These are phyloP conservation scores for Enoplosus armatus DNA, from an alignment of 2,797 vertebrate species.

Conservation along the genomic window DNA sequence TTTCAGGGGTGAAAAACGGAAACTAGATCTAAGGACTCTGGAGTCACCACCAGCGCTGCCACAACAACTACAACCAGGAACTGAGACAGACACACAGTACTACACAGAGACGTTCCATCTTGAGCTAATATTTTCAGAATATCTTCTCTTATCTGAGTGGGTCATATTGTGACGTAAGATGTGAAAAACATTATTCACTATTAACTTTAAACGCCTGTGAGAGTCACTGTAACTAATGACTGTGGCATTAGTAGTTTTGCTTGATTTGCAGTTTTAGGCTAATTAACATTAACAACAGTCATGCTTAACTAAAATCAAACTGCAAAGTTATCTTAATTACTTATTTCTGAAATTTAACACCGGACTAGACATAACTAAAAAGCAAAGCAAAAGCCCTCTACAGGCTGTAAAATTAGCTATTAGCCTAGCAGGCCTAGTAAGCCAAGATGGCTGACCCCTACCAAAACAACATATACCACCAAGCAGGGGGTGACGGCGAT, in stretches of 20 bases:
- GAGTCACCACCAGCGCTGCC: too few species aligned
- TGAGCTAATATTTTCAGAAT: too few species aligned
- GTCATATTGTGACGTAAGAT: not conserved
- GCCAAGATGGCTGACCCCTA: conserved; percentile 88
- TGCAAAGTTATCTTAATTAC: too few species aligned
- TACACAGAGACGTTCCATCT: not conserved
- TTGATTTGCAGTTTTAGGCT: too few species aligned
- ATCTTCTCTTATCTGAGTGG: too few species aligned
- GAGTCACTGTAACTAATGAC: too few species aligned
- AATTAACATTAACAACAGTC: not conserved
- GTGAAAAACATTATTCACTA: not conserved
- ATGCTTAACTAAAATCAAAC: conserved; percentile 7
- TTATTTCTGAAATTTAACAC: not conserved
- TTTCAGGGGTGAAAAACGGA: conserved; percentile 25
- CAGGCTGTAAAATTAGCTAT: not conserved
- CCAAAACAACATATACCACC: conserved; percentile 87
- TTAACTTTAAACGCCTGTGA: not conserved
- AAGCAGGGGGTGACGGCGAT: conserved; percentile 78
- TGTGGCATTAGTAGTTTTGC: too few species aligned
- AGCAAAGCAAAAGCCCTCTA: not conserved
- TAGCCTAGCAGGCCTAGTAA: not conserved
- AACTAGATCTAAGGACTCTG: conserved; percentile 8
- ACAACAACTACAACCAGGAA: too few species aligned
- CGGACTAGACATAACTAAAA: not conserved
- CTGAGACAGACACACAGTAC: too few species aligned